Conservation (phyloP, 2,797 vertebrate species). For the Spinus olivaceus region DNA sequence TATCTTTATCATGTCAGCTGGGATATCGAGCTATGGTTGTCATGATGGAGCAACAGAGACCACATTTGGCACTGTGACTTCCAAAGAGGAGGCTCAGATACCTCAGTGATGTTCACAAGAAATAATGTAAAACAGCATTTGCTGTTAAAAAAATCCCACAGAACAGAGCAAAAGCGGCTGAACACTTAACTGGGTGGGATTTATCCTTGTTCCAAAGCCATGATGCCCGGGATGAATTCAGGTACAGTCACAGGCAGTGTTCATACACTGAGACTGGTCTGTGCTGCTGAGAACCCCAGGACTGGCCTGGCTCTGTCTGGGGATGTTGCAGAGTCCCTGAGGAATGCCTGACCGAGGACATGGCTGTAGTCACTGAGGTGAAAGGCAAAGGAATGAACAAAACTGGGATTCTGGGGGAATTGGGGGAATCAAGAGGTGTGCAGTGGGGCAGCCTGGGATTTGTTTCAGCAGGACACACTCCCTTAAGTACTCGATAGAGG, state of each 20-base stretch:
- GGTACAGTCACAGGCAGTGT: not conserved
- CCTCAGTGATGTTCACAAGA: not conserved
- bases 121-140: not conserved
- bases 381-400: not conserved
- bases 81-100: not conserved
- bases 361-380: not conserved
- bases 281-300: accelerated
- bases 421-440: not conserved
- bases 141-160: not conserved
- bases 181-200: not conserved
- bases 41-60: not conserved
- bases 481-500: not conserved
- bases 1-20: not conserved
- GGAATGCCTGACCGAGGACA: not conserved
- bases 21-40: not conserved
- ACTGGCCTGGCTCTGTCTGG: accelerated
- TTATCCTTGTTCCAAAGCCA: not conserved
- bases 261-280: not conserved
- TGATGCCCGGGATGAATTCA: accelerated
- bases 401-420: not conserved
- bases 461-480: not conserved
- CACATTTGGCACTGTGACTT: not conserved
- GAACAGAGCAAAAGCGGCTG: not conserved
- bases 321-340: not conserved
- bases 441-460: not conserved